phyloP scores from a whole-genome alignment of 2,113 vertebrate genomes.

The Apistogramma diplotaenia region DNA sequence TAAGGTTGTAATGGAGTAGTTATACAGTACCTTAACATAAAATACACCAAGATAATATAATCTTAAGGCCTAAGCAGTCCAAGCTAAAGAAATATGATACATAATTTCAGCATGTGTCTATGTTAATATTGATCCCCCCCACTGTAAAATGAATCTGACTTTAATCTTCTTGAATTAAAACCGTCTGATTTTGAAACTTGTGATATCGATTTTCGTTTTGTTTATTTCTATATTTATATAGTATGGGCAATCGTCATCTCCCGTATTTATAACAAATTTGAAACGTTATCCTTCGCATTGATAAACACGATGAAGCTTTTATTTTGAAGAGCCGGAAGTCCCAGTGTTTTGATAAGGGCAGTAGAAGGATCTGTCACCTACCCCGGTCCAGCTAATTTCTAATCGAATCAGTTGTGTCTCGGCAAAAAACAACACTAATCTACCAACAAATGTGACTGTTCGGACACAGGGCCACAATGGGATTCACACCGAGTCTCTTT shows the following conservation, averaged over 20 bases:
- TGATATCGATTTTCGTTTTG: background rate
- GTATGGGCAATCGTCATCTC: too few species aligned
- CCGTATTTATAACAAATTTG: background rate
- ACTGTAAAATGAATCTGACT: background rate
- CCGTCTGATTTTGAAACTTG: background rate
- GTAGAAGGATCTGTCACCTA: constrained; percentile 33
- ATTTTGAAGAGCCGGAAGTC: constrained; percentile 56
- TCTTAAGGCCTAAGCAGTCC: too few species aligned
- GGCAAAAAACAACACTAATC: background rate
- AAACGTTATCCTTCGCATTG: background rate
- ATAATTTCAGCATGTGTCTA: background rate
- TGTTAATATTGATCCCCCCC: background rate
- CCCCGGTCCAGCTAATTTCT: background rate
- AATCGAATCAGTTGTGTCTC: background rate
- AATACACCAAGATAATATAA: too few species aligned
- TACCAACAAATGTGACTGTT: constrained; percentile 37
- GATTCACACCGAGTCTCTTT: background rate
- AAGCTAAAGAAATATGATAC: too few species aligned
- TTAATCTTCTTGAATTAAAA: background rate
- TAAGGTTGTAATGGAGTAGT: too few species aligned
- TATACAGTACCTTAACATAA: too few species aligned
- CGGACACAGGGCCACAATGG: constrained; percentile 30
- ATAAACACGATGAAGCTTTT: constrained; percentile 10
- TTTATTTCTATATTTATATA: too few species aligned
- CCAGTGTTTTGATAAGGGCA: constrained; percentile 52